A percentile compares a stretch with the other conserved stretches of the same genome.
Conservation (phyloP, 1,140 invertebrate genomes). For the Leptopilina boulardi region DNA sequence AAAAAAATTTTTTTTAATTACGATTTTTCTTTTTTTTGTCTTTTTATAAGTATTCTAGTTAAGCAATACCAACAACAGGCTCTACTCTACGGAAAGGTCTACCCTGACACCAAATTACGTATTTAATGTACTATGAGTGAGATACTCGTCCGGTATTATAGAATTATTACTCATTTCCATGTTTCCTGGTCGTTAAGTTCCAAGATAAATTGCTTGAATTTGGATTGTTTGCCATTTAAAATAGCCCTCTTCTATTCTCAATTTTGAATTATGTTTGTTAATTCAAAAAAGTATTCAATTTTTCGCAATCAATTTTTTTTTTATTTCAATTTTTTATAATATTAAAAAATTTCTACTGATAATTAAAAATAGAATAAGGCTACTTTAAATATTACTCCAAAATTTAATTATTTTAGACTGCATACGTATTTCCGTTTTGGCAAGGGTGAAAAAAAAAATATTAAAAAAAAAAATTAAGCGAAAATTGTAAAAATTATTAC, state of each 20-base stretch:
- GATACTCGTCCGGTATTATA: constrained; percentile 72
- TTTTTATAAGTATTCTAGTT: constrained; percentile 63
- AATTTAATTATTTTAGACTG: neutral
- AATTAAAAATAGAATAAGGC: neutral
- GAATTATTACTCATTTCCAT: constrained; percentile 15
- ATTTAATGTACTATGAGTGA: constrained; percentile 77
- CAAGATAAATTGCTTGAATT: constrained; percentile 10
- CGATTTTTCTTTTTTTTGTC: constrained; percentile 44
- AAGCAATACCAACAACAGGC: constrained; percentile 68
- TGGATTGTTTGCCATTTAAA: neutral
- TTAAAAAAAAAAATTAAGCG: too few relatives aligned
- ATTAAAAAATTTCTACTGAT: too few relatives aligned
- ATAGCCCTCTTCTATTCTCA: neutral
- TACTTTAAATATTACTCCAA: neutral
- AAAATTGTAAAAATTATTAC: too few relatives aligned
- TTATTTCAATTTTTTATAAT: neutral
- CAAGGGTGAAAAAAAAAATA: too few relatives aligned
- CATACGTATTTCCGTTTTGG: neutral
- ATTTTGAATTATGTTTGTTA: neutral
- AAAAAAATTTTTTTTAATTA: too few relatives aligned
- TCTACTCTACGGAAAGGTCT: constrained; percentile 76
- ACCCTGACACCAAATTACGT: constrained; percentile 79
- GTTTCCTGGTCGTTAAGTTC: constrained; percentile 10
- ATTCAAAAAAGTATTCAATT: neutral
- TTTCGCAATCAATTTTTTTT: neutral